Percentiles rank a stretch among this genome's conserved stretches.
Evolutionary conservation across 53 echinoderm and acorn worm genomes (phyloP).

Genomic region (Glandiceps talaboti): DNA sequence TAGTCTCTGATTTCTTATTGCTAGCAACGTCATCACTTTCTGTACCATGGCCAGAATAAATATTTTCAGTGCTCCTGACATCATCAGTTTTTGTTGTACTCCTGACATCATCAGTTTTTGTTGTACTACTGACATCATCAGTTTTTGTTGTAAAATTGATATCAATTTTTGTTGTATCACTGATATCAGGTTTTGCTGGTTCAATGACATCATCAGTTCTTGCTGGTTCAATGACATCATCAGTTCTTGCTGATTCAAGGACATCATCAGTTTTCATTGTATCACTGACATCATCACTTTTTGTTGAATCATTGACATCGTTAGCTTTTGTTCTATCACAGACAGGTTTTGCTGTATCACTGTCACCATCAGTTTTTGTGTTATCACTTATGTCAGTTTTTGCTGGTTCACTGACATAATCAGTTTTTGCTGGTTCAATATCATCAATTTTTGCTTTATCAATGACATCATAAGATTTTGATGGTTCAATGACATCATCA

Average conservation of each 20-base stretch:
- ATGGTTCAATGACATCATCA: not conserved
- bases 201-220: slow-evolving; percentile 2
- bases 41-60: not conserved
- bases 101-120: not conserved
- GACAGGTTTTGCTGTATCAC: not conserved
- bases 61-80: not conserved
- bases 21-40: not conserved
- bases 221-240: slow-evolving; percentile 10
- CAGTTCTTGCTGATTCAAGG: too few relatives aligned
- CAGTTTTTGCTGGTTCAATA: too few relatives aligned
- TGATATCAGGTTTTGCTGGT: not conserved
- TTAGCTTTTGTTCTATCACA: not conserved
- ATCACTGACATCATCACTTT: not conserved
- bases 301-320: not conserved
- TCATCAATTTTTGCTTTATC: not conserved
- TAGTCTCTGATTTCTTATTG: not conserved
- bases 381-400: not conserved
- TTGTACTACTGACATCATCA: not conserved
- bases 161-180: not conserved
- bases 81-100: not conserved
- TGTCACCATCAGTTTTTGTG: not conserved
- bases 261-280: not conserved
- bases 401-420: not conserved
- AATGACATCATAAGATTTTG: not conserved
- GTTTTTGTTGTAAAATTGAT: not conserved